Conservation (phyloP, 2,797 vertebrate genomes). For the Philypnodon macrostomus region DNA sequence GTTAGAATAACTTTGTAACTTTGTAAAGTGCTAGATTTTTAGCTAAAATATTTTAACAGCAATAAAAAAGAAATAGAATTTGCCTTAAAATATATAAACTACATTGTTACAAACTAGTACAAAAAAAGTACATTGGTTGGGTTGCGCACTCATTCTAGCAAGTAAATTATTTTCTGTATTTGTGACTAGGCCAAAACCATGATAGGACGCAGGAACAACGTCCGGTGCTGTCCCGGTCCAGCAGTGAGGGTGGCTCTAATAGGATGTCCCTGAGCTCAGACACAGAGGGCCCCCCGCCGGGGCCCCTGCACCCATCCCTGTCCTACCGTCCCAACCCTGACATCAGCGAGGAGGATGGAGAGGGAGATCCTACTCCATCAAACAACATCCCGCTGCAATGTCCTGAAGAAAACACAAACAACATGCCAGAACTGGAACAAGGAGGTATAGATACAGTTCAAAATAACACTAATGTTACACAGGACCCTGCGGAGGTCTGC, state of each 20-base stretch:
- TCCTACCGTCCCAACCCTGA: slow-evolving; percentile 84
- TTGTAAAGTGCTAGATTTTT: too few relatives aligned
- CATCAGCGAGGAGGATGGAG: slow-evolving; percentile 89
- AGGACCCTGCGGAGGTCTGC: slow-evolving; percentile 47
- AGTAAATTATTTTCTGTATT: too few relatives aligned
- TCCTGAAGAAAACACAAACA: slow-evolving; percentile 12
- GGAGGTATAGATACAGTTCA: slow-evolving; percentile 8
- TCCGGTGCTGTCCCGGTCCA: slow-evolving; percentile 82
- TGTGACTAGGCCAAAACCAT: slow-evolving; percentile 58
- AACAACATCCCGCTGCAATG: slow-evolving; percentile 30
- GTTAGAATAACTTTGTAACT: too few relatives aligned
- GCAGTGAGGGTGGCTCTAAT: slow-evolving; percentile 83
- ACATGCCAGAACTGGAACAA: slow-evolving; percentile 15
- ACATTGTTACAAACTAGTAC: too few relatives aligned
- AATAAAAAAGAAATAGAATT: too few relatives aligned
- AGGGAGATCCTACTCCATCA: slow-evolving; percentile 56
- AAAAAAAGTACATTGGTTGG: too few relatives aligned
- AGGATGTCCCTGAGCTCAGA: slow-evolving; percentile 97
- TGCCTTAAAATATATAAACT: too few relatives aligned
- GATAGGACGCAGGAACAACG: slow-evolving; percentile 69
- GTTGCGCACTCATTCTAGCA: too few relatives aligned
- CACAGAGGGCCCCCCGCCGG: slow-evolving; percentile 83
- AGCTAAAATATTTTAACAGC: too few relatives aligned
- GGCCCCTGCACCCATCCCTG: slow-evolving; percentile 67
- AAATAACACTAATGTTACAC: slow-evolving; percentile 15